phyloP scores from a whole-genome alignment of 2,113 vertebrate genomes.

The Mormyrus lacerda region DNA sequence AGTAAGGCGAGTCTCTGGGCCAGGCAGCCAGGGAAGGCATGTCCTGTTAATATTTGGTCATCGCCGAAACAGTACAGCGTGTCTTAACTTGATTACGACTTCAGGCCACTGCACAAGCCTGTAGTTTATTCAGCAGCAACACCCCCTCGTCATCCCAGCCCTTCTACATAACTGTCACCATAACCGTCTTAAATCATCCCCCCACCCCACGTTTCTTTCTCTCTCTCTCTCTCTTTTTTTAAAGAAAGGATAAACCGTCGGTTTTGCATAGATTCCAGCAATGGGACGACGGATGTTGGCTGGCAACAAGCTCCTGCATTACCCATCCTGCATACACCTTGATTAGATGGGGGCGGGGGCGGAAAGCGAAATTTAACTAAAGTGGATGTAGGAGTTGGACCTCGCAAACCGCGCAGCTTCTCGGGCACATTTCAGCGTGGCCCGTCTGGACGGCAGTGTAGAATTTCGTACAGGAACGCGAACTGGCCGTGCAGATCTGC shows the following conservation, averaged over 20 bases:
- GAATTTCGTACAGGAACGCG: conserved; percentile 84
- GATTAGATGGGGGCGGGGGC: not conserved
- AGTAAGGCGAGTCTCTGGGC: not conserved
- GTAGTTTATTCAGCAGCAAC: not conserved
- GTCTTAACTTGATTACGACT: conserved; percentile 43
- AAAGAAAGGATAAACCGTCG: not conserved
- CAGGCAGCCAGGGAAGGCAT: not conserved
- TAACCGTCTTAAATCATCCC: not conserved
- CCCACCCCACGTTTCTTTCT: too few species aligned
- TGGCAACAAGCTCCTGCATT: not conserved
- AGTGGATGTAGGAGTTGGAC: not conserved
- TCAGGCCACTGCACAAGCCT: conserved; percentile 24
- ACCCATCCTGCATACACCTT: not conserved
- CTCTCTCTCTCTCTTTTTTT: not conserved
- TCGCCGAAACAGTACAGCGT: conserved; percentile 23
- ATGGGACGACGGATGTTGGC: not conserved
- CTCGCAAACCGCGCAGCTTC: not conserved
- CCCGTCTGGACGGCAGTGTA: conserved; percentile 68
- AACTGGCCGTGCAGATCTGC: conserved; percentile 65
- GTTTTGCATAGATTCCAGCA: not conserved
- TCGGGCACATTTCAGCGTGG: not conserved
- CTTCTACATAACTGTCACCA: not conserved
- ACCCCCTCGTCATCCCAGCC: not conserved
- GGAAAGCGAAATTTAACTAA: not conserved
- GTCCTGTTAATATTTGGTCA: not conserved